Evolutionary conservation across 2,797 vertebrate genomes (phyloP).

Genomic region (Sphaeramia orbicularis): DNA sequence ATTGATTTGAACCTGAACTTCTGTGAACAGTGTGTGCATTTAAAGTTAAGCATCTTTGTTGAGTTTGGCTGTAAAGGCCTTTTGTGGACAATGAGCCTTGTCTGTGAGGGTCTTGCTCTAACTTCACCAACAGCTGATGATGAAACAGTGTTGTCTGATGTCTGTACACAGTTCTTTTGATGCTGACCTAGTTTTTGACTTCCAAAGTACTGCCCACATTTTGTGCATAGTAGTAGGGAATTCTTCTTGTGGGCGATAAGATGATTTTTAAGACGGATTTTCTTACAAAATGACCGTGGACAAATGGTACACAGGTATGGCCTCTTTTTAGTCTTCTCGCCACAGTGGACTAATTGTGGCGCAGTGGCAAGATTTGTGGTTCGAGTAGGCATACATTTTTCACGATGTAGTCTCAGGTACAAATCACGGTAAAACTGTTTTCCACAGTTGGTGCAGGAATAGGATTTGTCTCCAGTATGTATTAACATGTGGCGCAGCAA

Average conservation of each 20-base stretch:
- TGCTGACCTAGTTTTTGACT: slow-evolving; percentile 71
- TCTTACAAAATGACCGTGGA: neutral
- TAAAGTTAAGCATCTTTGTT: slow-evolving; percentile 27
- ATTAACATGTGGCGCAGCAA: slow-evolving; percentile 80
- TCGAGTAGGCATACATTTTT: slow-evolving; percentile 64
- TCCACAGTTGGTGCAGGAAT: slow-evolving; percentile 78
- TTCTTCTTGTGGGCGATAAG: slow-evolving; percentile 70
- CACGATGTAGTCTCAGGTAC: slow-evolving; percentile 67
- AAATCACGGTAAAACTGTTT: slow-evolving; percentile 73
- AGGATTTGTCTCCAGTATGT: slow-evolving; percentile 82
- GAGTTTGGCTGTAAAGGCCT: slow-evolving; percentile 13
- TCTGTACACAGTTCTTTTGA: slow-evolving; percentile 54
- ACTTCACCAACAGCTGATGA: neutral
- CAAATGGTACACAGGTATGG: slow-evolving; percentile 3
- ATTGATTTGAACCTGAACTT: slow-evolving; percentile 73
- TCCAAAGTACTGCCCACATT: slow-evolving; percentile 80
- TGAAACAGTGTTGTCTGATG: neutral
- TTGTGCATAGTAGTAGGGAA: slow-evolving; percentile 68
- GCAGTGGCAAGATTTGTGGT: neutral
- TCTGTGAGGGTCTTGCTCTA: slow-evolving; percentile 6
- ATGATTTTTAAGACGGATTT: slow-evolving; percentile 8
- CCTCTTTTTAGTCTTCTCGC: no score
- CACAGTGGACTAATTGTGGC: neutral
- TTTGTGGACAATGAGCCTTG: neutral
- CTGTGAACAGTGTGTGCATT: slow-evolving; percentile 80